These are phyloP conservation scores for Melanostoma scalare DNA, from an alignment of 2,888 invertebrate species.

Conservation along the genomic window DNA sequence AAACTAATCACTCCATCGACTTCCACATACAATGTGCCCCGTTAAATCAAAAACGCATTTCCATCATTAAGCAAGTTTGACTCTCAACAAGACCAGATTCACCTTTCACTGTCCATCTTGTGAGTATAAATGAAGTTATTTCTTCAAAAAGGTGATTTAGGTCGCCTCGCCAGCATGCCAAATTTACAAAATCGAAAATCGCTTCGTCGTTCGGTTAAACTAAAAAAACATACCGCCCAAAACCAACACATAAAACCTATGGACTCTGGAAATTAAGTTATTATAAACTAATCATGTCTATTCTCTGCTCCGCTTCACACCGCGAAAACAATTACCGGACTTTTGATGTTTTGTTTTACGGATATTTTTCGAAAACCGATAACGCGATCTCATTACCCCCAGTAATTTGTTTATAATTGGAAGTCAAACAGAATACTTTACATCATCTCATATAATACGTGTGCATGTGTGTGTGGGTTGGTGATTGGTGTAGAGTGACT, in stretches of 20 bases:
- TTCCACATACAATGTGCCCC: neutral
- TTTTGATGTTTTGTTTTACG: constrained; percentile 66
- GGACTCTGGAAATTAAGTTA: constrained; percentile 59
- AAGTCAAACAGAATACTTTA: constrained; percentile 63
- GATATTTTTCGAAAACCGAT: constrained; percentile 65
- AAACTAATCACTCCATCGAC: constrained; percentile 13
- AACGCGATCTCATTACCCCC: constrained; percentile 71
- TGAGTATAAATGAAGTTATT: constrained; percentile 4
- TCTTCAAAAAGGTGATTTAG: neutral
- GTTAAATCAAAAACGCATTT: constrained; percentile 31
- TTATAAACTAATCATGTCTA: constrained; percentile 67
- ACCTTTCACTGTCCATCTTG: constrained; percentile 21
- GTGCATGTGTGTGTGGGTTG: constrained; percentile 13
- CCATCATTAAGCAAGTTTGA: neutral
- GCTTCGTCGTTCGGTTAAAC: neutral
- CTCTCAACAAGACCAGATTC: neutral
- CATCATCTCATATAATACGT: neutral
- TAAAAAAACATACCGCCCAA: neutral
- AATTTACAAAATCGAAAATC: constrained; percentile 18
- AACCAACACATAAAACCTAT: neutral
- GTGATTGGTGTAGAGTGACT: neutral
- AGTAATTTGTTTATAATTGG: constrained; percentile 72
- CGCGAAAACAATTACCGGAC: constrained; percentile 63
- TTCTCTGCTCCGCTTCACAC: constrained; percentile 55
- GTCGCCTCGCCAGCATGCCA: constrained; percentile 11